Evolutionary conservation across 2,113 vertebrate species (phyloP).

Genomic region (Solenodon paradoxus): DNA sequence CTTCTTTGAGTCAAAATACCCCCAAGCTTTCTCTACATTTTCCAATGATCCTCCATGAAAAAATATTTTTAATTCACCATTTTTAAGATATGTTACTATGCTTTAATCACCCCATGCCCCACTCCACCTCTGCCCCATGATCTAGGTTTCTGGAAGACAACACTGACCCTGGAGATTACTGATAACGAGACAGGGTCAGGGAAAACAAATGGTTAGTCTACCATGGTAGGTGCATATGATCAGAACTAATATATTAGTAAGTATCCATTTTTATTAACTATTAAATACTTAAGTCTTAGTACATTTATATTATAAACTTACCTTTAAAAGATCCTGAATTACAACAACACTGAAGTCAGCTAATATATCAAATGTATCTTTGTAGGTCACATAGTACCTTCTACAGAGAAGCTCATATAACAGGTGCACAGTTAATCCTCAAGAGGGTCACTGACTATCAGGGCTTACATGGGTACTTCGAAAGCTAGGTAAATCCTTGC

Average conservation of each 20-base stretch:
- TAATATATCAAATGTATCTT: neutral
- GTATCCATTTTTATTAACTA: neutral
- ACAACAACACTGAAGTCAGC: neutral
- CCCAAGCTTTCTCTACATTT: neutral
- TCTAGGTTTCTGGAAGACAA: slow-evolving; percentile 30
- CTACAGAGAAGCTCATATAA: neutral
- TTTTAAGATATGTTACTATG: neutral
- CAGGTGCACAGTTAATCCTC: neutral
- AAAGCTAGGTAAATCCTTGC: neutral
- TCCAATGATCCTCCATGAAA: neutral
- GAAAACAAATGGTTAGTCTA: neutral
- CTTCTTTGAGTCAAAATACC: neutral
- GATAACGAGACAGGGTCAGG: neutral
- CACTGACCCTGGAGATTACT: neutral
- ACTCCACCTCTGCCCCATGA: no score
- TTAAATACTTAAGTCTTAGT: neutral
- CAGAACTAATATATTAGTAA: neutral
- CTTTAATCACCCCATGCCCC: no score
- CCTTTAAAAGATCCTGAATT: slow-evolving; percentile 6
- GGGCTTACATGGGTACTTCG: neutral
- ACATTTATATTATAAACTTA: neutral
- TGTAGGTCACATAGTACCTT: neutral
- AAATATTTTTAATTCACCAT: neutral
- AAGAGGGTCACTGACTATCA: neutral
- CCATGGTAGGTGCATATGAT: neutral